A percentile compares a stretch with the other conserved stretches of the same genome.
Evolutionary conservation across 1,140 invertebrate genomes (phyloP).

Genomic region (Eumeta japonica): DNA sequence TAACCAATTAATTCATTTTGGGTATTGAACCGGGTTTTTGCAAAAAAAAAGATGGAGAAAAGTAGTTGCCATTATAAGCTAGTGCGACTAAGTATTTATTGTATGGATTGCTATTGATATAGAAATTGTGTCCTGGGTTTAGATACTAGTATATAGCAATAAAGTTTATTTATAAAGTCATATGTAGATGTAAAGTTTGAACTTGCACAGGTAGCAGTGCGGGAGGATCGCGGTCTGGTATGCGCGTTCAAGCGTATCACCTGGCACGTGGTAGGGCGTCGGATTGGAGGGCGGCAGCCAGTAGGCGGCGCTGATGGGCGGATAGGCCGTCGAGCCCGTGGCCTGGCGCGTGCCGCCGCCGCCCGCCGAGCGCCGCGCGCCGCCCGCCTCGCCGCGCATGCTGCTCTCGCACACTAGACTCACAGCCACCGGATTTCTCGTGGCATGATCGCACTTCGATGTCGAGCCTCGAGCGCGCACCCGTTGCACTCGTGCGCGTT

Average conservation of each 20-base stretch:
- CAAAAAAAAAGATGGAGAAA: too few relatives aligned
- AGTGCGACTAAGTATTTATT: too few relatives aligned
- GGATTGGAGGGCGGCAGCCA: conserved; percentile 74
- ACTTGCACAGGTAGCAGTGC: too few relatives aligned
- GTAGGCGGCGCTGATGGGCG: conserved; percentile 75
- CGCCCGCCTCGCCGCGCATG: conserved; percentile 49
- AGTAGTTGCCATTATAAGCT: too few relatives aligned
- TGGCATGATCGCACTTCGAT: background rate
- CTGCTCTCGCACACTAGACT: conserved; percentile 27
- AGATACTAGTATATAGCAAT: too few relatives aligned
- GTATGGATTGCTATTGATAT: too few relatives aligned
- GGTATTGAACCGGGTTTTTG: too few relatives aligned
- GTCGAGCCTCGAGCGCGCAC: background rate
- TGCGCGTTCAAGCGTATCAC: conserved; percentile 35
- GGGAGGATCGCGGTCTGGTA: background rate
- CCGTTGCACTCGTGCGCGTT: conserved; percentile 40
- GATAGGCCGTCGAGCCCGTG: conserved; percentile 58
- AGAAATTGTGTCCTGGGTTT: too few relatives aligned
- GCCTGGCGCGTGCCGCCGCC: conserved; percentile 26
- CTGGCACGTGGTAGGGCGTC: conserved; percentile 75
- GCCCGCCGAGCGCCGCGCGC: conserved; percentile 41
- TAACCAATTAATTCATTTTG: too few relatives aligned
- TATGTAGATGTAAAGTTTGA: too few relatives aligned
- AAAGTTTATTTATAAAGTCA: too few relatives aligned
- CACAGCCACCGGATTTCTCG: background rate